Evolutionary conservation across 1,140 invertebrate genomes (phyloP).

Genomic region (Bombus difficillimus): DNA sequence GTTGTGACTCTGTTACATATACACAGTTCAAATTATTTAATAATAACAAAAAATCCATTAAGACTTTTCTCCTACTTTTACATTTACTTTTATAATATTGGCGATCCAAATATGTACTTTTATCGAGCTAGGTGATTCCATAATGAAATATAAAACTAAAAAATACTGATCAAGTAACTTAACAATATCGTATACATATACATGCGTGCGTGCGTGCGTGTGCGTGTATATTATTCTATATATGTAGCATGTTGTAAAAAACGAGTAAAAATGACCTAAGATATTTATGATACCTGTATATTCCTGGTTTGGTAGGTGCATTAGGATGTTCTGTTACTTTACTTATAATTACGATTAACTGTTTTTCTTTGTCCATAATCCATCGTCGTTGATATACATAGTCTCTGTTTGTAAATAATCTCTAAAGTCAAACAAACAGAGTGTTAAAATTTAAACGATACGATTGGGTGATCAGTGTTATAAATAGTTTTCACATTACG

Average conservation of each 20-base stretch:
- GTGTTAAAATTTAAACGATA: neutral
- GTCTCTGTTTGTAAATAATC: conserved; percentile 92
- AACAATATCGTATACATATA: neutral
- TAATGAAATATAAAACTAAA: conserved; percentile 44
- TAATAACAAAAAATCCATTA: conserved; percentile 3
- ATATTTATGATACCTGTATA: conserved; percentile 79
- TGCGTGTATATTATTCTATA: neutral
- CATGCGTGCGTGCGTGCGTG: fast-evolving
- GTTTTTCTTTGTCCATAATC: conserved; percentile 83
- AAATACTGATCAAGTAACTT: conserved; percentile 13
- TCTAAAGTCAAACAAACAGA: conserved; percentile 80
- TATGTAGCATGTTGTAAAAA: neutral
- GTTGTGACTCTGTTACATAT: conserved; percentile 85
- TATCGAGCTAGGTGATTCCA: conserved; percentile 17
- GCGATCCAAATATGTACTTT: conserved; percentile 13
- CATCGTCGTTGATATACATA: conserved; percentile 93
- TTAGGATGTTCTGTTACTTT: conserved; percentile 85
- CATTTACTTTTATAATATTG: conserved; percentile 25
- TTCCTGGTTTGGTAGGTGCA: conserved; percentile 84
- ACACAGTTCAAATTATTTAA: conserved; percentile 54
- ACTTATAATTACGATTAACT: conserved; percentile 85
- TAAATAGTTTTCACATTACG: neutral
- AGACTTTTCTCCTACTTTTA: neutral
- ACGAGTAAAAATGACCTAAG: neutral
- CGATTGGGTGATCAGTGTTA: neutral